phyloP scores from a whole-genome alignment of 2,113 vertebrate genomes.

The Falco punctatus region DNA sequence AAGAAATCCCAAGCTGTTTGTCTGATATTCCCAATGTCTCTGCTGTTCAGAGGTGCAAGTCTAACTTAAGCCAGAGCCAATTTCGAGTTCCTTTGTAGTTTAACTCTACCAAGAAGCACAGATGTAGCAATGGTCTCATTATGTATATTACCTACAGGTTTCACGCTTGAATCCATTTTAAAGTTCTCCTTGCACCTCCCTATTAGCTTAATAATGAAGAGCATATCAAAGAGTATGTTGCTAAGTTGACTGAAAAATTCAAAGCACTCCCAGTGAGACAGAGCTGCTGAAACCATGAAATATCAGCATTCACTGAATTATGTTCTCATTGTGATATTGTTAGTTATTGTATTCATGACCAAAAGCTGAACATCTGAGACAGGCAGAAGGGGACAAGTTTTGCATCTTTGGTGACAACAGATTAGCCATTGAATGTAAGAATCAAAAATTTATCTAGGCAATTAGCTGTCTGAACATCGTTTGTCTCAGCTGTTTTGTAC shows the following conservation, averaged over 20 bases:
- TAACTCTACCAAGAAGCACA: neutral
- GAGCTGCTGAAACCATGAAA: slow-evolving; percentile 9
- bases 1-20: neutral
- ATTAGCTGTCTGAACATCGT: neutral
- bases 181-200: slow-evolving; percentile 15
- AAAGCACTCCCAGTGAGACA: neutral
- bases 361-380: neutral
- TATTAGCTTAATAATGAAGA: slow-evolving; percentile 59
- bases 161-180: slow-evolving; percentile 58
- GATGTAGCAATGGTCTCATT: slow-evolving; percentile 46
- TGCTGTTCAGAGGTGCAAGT: neutral
- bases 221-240: slow-evolving; percentile 35
- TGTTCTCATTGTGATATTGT: neutral
- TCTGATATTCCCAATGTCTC: neutral
- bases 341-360: neutral
- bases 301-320: neutral
- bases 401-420: neutral
- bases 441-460: neutral
- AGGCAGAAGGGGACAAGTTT: neutral
- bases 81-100: slow-evolving; percentile 10
- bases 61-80: neutral
- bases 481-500: neutral
- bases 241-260: slow-evolving; percentile 54
- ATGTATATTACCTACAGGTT: slow-evolving; percentile 48
- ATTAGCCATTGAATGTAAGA: neutral